Evolutionary conservation across 2,888 invertebrate genomes (phyloP), one percentile per base, ranked within the genome.

Genomic region (Pseudolycoriella hygida): DNA sequence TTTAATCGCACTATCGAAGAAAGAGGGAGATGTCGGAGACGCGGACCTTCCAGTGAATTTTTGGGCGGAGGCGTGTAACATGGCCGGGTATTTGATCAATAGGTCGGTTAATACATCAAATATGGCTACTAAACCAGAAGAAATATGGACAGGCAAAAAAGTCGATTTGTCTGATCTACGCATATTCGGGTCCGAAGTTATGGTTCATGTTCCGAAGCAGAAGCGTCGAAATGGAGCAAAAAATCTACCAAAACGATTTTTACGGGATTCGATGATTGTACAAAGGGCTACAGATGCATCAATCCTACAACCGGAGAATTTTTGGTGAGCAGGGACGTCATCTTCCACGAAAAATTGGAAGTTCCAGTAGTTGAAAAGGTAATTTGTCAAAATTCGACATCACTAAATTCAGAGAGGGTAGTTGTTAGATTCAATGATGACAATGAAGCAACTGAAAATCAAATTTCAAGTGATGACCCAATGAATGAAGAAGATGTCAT

Each of bases 181-280:
- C 31, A 52, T 56, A 19, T 66, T 67, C 56, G 64, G n/a, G n/a
- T n/a, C n/a, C n/a, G n/a, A n/a, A n/a, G n/a, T n/a, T n/a, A n/a
- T n/a, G n/a, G n/a, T n/a, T 4, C 57, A 59, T 43, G 47, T 60
- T 32, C 58, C 60, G 1, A 56, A 60, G 46, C 50, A 59, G 46
- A 55, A 51, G 40, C 45, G 56, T 38, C 25, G 17, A 60, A 59
- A 49, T 54, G 50, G 52, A 57, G 60, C 48, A 40, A 53, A 0
- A 62, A 60, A 46, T 46, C 56, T 42, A 48, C 49, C 15, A 51
- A 53, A 44, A 48, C 54, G 20, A 53, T 57, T n/a, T 56, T 61
- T 37, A 52, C 61, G 32, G 62, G 61, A 2, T 61, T 62, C 44
- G 51, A 53, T 48, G 56, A 56, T 15, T 30, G 50, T 19, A 48